Percentiles rank a stretch among this genome's conserved stretches.
These are phyloP conservation scores for Schrankia costaestrigalis DNA, from an alignment of 2,888 invertebrate species.

Conservation along the genomic window DNA sequence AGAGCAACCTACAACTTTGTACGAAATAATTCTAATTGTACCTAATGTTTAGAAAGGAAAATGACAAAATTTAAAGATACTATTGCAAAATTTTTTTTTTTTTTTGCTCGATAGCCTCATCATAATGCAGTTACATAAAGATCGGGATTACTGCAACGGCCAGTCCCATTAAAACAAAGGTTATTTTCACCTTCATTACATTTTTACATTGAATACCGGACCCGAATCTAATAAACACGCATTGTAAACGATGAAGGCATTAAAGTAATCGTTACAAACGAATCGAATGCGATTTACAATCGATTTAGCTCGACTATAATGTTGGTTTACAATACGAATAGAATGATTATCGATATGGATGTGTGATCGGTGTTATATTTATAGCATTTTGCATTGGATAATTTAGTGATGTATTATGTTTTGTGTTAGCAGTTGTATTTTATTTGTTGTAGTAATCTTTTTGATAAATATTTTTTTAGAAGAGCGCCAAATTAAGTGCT, in stretches of 20 bases:
- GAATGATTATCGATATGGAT: slow-evolving; percentile 22
- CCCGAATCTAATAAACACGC: slow-evolving; percentile 63
- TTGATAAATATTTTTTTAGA: too few relatives aligned
- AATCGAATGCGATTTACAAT: slow-evolving; percentile 54
- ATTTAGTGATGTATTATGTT: slow-evolving; percentile 14
- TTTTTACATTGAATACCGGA: slow-evolving; percentile 29
- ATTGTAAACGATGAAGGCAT: slow-evolving; percentile 61
- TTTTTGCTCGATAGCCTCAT: neutral
- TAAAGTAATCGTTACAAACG: slow-evolving; percentile 58
- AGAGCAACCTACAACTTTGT: too few relatives aligned
- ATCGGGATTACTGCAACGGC: slow-evolving; percentile 27
- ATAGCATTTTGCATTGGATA: slow-evolving; percentile 18
- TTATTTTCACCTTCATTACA: slow-evolving; percentile 15
- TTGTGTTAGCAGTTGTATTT: slow-evolving; percentile 1
- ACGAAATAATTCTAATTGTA: too few relatives aligned
- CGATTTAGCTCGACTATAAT: slow-evolving; percentile 43
- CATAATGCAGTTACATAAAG: slow-evolving; percentile 16
- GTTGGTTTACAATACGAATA: slow-evolving; percentile 31
- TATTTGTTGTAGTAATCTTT: slow-evolving; percentile 1
- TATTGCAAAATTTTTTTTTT: too few relatives aligned
- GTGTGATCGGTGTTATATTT: slow-evolving; percentile 26
- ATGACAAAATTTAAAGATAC: too few relatives aligned
- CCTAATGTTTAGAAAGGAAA: too few relatives aligned
- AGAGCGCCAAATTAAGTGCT: too few relatives aligned
- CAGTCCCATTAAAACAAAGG: slow-evolving; percentile 26